Evolutionary conservation across 2,888 invertebrate species (phyloP).

Genomic region (Cenopis cana): DNA sequence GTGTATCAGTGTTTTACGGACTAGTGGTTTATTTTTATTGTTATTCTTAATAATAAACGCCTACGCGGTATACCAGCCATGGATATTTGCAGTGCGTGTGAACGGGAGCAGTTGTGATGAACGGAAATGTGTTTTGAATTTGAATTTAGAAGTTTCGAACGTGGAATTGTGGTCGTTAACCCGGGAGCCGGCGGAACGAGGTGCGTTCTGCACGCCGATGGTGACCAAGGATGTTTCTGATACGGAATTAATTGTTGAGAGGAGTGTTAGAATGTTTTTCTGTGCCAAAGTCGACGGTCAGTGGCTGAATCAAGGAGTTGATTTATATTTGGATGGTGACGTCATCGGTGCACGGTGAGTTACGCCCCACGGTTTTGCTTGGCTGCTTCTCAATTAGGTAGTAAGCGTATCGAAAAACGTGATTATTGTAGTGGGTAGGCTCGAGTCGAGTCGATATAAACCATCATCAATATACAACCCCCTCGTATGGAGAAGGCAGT

Average conservation of each 20-base stretch:
- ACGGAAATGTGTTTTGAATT: slow-evolving; percentile 67
- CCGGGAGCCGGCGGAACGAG: slow-evolving; percentile 59
- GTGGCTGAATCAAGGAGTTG: slow-evolving; percentile 73
- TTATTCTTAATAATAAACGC: slow-evolving; percentile 75
- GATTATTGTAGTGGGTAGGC: slow-evolving; percentile 29
- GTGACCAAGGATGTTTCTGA: slow-evolving; percentile 54
- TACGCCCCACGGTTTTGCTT: slow-evolving; percentile 47
- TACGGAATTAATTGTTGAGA: slow-evolving; percentile 60
- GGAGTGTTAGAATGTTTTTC: slow-evolving; percentile 65
- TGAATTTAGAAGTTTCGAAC: slow-evolving; percentile 65
- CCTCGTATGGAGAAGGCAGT: no score
- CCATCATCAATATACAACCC: no score
- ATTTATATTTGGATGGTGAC: slow-evolving; percentile 77
- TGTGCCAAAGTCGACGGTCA: slow-evolving; percentile 67
- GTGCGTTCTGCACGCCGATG: slow-evolving; percentile 56
- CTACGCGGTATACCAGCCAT: slow-evolving; percentile 69
- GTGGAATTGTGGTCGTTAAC: slow-evolving; percentile 73
- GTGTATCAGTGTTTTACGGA: slow-evolving; percentile 66
- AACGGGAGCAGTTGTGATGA: slow-evolving; percentile 62
- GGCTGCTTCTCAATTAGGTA: slow-evolving; percentile 14
- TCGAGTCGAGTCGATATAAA: background rate
- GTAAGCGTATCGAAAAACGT: background rate
- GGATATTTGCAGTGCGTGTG: slow-evolving; percentile 74
- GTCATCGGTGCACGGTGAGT: slow-evolving; percentile 59
- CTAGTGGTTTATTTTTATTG: slow-evolving; percentile 76